Base-by-base conservation (phyloP, 2,797 vertebrate species). In the Hemibagrus guttatus region DNA sequence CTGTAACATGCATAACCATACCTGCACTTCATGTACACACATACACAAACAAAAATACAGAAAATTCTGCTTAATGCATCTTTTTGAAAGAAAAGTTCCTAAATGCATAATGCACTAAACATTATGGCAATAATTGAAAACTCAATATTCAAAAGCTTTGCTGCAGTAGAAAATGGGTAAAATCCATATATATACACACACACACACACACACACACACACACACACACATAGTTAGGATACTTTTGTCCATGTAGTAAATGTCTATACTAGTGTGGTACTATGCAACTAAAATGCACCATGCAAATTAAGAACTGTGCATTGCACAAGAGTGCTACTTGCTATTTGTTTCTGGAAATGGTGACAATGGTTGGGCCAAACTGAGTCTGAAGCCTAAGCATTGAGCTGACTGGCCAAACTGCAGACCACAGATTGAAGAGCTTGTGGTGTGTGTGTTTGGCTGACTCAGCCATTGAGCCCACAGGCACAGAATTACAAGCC, bases 401-500 rank as follows among this genome's bases (percentile, higher is more conserved):
- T 59, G 89, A 81, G 81, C 89, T 39, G 74, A 78, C 83, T 35
- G 46, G 89, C 83, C 80, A 66, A 61, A 52, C 58, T 87, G 59
- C 85, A 79, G 87, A 83, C 87, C 90, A 54, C 91, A 89, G 81
- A 87, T 81, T 89, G 88, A 86, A 92, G 81, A 86, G 86, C 54
- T 91, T 83, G 69, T 85, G 80, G 74, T 58, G 82, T 86, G 75
- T 39, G 68, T 85, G 84, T 93, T 94, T 88, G 88, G 92, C 92
- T 93, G 92, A 95, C 91, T 93, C 93, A 94, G 91, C 39, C 83
- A 90, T 90, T 83, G 81, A 88, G 90, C 86, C 88, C 79, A 84
- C 87, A 89, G 84, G 86, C 17, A 63, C 80, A 86, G 88, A 82
- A 86, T 90, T 90, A 90, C 79, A 90, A 90, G 89, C 85, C 92